Conservation (phyloP, 2,797 vertebrate species). For the Anniella stebbinsi region DNA sequence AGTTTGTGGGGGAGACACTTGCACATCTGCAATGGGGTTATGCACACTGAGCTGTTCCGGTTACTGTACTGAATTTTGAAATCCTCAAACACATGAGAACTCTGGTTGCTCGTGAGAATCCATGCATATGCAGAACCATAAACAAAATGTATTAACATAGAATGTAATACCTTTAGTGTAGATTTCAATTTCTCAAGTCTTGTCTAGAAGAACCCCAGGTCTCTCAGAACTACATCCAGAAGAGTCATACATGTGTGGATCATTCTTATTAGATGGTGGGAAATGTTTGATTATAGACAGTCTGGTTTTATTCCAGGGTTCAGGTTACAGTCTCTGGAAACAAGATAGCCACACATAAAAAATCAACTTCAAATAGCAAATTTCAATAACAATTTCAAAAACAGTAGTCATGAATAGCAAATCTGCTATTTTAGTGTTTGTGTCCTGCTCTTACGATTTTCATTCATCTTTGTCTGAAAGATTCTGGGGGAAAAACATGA, state of each 20-base stretch:
- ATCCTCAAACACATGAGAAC: not conserved
- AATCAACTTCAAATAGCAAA: not conserved
- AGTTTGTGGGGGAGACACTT: not conserved
- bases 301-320: not conserved
- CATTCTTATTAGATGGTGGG: not conserved
- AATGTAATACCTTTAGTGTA: not conserved
- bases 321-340: not conserved
- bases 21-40: not conserved
- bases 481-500: not conserved
- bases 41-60: not conserved
- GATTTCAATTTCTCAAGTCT: not conserved
- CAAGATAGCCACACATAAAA: too few relatives aligned
- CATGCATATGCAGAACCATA: not conserved
- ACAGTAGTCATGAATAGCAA: not conserved
- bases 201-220: too few relatives aligned
- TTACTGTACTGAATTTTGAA: not conserved
- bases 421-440: not conserved
- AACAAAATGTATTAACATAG: not conserved
- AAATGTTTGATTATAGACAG: not conserved
- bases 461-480: conserved; percentile 11
- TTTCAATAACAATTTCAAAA: not conserved
- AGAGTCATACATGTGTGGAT: not conserved
- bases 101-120: not conserved
- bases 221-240: not conserved
- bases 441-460: conserved; percentile 9